Evolutionary conservation across 1,140 invertebrate genomes (phyloP).

Genomic region (Pachyrhynchus sulphureomaculatus): DNA sequence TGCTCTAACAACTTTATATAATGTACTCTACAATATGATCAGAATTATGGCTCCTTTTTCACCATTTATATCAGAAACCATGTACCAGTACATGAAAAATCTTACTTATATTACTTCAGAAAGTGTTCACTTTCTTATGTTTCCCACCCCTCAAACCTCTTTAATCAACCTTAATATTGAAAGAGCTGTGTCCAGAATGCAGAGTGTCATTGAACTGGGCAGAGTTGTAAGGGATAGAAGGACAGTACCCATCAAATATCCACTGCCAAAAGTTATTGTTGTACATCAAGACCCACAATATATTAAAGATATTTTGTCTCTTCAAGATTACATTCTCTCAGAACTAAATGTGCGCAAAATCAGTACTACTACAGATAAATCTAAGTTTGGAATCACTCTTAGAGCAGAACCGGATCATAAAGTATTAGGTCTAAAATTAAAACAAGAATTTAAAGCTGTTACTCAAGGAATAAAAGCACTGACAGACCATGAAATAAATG

Average conservation of each 20-base stretch:
- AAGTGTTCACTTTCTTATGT: slow-evolving; percentile 88
- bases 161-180: slow-evolving; percentile 89
- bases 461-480: slow-evolving; percentile 80
- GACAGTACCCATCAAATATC: slow-evolving; percentile 95
- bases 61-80: slow-evolving; percentile 94
- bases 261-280: slow-evolving; percentile 91
- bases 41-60: slow-evolving; percentile 96
- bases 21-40: slow-evolving; percentile 86
- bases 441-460: slow-evolving; percentile 87
- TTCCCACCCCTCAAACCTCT: slow-evolving; percentile 69
- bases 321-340: slow-evolving; percentile 87
- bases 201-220: slow-evolving; percentile 92
- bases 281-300: slow-evolving; percentile 83
- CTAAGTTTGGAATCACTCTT: slow-evolving; percentile 90
- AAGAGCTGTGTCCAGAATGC: slow-evolving; percentile 87
- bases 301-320: slow-evolving; percentile 76
- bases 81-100: slow-evolving; percentile 85
- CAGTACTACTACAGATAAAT: slow-evolving; percentile 88
- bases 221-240: slow-evolving; percentile 89
- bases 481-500: slow-evolving; percentile 77
- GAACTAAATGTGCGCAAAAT: slow-evolving; percentile 92
- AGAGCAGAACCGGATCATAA: slow-evolving; percentile 91
- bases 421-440: slow-evolving; percentile 81
- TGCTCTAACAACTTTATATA: slow-evolving; percentile 86
- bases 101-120: slow-evolving; percentile 54